phyloP scores from a whole-genome alignment of 2,888 invertebrate species.

The Criorhina ranunculi region DNA sequence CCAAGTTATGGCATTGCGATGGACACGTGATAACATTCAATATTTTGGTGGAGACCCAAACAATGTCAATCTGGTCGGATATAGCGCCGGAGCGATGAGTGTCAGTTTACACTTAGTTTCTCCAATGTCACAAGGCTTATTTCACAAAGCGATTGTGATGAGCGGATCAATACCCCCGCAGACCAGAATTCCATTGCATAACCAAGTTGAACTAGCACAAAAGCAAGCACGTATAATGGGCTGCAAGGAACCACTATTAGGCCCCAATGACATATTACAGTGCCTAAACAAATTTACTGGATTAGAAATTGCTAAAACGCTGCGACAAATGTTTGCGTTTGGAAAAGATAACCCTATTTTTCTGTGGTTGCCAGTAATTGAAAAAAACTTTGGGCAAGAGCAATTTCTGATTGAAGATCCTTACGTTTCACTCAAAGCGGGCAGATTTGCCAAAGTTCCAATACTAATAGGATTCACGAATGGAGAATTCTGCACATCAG shows the following conservation, averaged over 20 bases:
- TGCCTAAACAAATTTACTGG: constrained; percentile 83
- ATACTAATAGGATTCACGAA: constrained; percentile 85
- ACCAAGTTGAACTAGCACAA: constrained; percentile 85
- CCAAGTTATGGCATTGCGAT: constrained; percentile 86
- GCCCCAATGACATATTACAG: constrained; percentile 83
- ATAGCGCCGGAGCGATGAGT: constrained; percentile 81
- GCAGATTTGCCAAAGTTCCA: constrained; percentile 85
- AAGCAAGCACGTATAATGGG: constrained; percentile 85
- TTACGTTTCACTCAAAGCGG: constrained; percentile 82
- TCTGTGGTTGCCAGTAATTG: constrained; percentile 85
- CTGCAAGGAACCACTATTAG: constrained; percentile 82
- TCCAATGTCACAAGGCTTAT: constrained; percentile 83
- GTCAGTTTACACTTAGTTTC: constrained; percentile 82
- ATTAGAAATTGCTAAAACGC: constrained; percentile 73
- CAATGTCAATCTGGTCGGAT: constrained; percentile 85
- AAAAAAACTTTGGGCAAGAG: constrained; percentile 85
- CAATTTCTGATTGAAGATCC: constrained; percentile 85
- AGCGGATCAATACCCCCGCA: constrained; percentile 84
- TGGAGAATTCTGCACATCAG: constrained; percentile 85
- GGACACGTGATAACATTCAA: constrained; percentile 85
- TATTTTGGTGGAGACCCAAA: constrained; percentile 86
- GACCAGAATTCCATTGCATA: constrained; percentile 79
- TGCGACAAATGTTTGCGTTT: constrained; percentile 79
- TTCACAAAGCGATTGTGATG: constrained; percentile 86
- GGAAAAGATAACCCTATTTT: constrained; percentile 80